Evolutionary conservation across 2,888 invertebrate genomes (phyloP).

Genomic region (Watsonalla binaria): DNA sequence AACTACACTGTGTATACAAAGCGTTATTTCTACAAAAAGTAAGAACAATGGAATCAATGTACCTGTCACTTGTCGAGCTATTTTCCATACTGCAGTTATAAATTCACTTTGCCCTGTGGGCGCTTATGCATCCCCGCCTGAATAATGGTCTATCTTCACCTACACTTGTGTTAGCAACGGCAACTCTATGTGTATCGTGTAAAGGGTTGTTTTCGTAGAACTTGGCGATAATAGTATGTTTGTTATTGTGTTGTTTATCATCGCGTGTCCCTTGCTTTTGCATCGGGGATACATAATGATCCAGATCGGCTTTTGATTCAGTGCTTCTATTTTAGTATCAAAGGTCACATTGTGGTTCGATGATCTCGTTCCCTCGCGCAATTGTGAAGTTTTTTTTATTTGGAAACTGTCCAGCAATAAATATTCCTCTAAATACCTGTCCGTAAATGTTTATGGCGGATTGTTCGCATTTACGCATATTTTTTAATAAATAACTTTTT

Average conservation of each 20-base stretch:
- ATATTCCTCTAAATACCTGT: neutral
- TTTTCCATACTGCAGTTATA: constrained; percentile 8
- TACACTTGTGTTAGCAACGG: neutral
- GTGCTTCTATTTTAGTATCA: constrained; percentile 36
- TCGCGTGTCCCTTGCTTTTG: constrained; percentile 11
- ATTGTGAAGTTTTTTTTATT: neutral
- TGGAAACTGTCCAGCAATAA: neutral
- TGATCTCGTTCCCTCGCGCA: constrained; percentile 16
- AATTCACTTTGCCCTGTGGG: constrained; percentile 9
- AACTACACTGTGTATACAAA: constrained; percentile 2
- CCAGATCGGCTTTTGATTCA: constrained; percentile 34
- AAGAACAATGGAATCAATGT: constrained; percentile 46
- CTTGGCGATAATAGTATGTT: neutral
- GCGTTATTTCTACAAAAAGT: constrained; percentile 22
- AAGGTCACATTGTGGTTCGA: constrained; percentile 14
- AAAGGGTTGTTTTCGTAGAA: neutral
- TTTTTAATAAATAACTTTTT: neutral
- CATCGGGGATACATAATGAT: constrained; percentile 28
- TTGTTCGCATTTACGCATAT: neutral
- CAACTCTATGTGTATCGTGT: neutral
- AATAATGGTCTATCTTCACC: constrained; percentile 3
- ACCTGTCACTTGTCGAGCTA: constrained; percentile 32
- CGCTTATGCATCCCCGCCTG: constrained; percentile 5
- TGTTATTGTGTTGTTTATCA: constrained; percentile 9
- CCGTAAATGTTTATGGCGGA: neutral